Base-by-base conservation (phyloP, 2,113 vertebrate species). In the Lampris megalopsis region DNA sequence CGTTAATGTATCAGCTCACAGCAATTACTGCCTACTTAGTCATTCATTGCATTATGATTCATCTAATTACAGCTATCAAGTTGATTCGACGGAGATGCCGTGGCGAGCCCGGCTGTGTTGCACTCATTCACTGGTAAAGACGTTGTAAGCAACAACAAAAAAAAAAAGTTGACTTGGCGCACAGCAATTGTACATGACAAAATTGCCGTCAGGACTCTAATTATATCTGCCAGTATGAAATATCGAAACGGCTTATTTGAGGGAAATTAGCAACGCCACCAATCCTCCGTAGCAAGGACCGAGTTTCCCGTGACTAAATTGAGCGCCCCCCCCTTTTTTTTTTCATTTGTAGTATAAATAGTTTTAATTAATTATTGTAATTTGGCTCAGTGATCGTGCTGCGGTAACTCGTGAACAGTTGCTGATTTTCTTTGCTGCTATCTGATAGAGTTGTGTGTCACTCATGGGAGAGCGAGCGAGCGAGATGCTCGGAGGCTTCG, bases 381-480 rank as follows among this genome's bases (percentile, higher is more conserved):
- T 86, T 68, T 71, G 68, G 50, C 64, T 65, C 63, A 60, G 63
- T 74, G 87, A 70, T 43, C 49, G 35, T n/a, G 45, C 77, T 63
- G 63, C 71, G 77, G 68, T 75, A 74, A 68, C 69, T 70, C 73
- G 52, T 58, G 76, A 79, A 86, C 63, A 61, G 82, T 53, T 24
- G 62, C 81, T 74, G 61, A 63, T 71, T 79, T 42, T 47, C 41
- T 79, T 42, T 47, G 47, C 53, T 50, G 37, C 57, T 38, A 61
- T 83, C 75, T 66, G 78, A 87, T 75, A 87, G 83, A 89, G 71
- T 56, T 72, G 76, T 83, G 81, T 90, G 74, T 83, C 77, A 90
- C 79, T 68, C 71, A 83, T 82, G 57, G 69, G 62, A 72, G 70
- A 80, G 43, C 70, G 80, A 89, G 78, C 79, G 68, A 70, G 77